These are phyloP conservation scores for Chrysomela aeneicollis DNA, from an alignment of 2,888 invertebrate genomes.

Conservation along the genomic window DNA sequence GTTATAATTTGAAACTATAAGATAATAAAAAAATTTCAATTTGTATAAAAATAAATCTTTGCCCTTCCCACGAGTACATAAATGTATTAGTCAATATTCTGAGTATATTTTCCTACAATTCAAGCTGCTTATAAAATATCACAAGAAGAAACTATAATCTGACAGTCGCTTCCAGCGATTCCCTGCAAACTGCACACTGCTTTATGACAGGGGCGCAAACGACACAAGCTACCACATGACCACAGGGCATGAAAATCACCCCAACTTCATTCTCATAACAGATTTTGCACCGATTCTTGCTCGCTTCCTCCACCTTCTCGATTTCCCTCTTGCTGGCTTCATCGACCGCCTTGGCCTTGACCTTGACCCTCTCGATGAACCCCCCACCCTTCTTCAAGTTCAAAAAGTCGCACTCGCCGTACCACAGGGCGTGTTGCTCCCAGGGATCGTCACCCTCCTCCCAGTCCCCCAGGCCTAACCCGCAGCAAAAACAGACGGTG, in stretches of 20 bases:
- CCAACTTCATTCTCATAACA: slow-evolving; percentile 89
- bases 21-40: slow-evolving; percentile 32
- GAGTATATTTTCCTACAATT: slow-evolving; percentile 26
- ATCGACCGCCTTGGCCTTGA: slow-evolving; percentile 36
- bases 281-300: slow-evolving; percentile 83
- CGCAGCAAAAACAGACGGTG: slow-evolving; percentile 93
- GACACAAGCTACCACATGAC: slow-evolving; percentile 92
- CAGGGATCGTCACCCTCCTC: slow-evolving; percentile 90
- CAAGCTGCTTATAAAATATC: slow-evolving; percentile 27
- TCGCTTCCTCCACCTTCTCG: slow-evolving; percentile 46
- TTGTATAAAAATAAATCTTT: slow-evolving; percentile 42
- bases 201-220: slow-evolving; percentile 88
- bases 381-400: slow-evolving; percentile 80
- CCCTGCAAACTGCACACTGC: slow-evolving; percentile 88
- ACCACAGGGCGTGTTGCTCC: slow-evolving; percentile 95
- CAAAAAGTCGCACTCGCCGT: slow-evolving; percentile 85
- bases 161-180: slow-evolving; percentile 73
- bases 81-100: slow-evolving; percentile 34
- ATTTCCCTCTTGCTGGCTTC: slow-evolving; percentile 34
- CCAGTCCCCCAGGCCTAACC: slow-evolving; percentile 94
- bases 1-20: slow-evolving; percentile 45
- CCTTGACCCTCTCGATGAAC: slow-evolving; percentile 65
- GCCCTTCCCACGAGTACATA: slow-evolving; percentile 36
- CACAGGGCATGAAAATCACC: slow-evolving; percentile 93
- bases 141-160: slow-evolving; percentile 59